Evolutionary conservation across 2,797 vertebrate genomes (phyloP).

Genomic region (Falco rusticolus): DNA sequence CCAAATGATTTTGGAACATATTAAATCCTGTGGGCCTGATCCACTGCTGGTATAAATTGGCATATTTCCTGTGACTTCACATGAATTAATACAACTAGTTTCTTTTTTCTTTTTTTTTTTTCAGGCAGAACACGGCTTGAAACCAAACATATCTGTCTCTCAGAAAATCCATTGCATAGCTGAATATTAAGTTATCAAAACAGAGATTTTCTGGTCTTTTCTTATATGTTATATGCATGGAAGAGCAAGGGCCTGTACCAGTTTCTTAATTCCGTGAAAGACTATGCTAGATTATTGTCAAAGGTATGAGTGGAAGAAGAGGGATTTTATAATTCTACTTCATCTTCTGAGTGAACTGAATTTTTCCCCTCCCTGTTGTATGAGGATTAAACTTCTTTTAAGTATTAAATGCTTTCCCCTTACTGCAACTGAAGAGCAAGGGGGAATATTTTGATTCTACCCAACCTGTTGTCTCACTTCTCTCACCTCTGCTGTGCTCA

Average conservation of each 20-base stretch:
- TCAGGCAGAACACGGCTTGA: not conserved
- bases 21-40: not conserved
- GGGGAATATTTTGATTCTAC: not conserved
- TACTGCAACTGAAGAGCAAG: not conserved
- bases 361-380: not conserved
- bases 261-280: not conserved
- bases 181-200: not conserved
- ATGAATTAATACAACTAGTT: not conserved
- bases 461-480: not conserved
- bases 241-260: not conserved
- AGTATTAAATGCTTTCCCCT: not conserved
- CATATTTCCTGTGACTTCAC: not conserved
- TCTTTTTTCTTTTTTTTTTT: not conserved
- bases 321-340: not conserved
- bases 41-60: not conserved
- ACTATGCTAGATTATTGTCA: not conserved
- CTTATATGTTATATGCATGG: not conserved
- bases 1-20: not conserved
- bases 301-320: not conserved
- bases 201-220: not conserved
- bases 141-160: not conserved
- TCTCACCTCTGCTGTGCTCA: not conserved
- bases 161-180: not conserved
- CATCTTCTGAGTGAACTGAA: not conserved
- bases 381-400: not conserved